phyloP scores from a whole-genome alignment of 2,113 vertebrate genomes.

The Crotalus helleri region DNA sequence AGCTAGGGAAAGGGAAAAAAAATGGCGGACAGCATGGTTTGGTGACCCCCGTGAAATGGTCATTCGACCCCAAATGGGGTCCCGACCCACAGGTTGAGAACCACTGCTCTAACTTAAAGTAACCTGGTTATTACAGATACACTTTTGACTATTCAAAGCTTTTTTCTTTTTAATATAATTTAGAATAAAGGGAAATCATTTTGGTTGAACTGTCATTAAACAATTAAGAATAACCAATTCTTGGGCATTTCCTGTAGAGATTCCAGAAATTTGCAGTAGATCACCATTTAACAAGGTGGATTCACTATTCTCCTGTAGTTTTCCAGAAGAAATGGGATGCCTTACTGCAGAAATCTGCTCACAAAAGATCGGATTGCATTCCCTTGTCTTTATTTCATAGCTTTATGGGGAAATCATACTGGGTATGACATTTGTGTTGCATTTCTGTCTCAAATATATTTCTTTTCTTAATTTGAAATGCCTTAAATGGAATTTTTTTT shows the following conservation, averaged over 20 bases:
- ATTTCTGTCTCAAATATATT: background rate
- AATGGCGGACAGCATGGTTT: too few species aligned
- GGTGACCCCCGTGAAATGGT: too few species aligned
- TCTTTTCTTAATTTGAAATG: background rate
- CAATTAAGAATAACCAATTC: background rate
- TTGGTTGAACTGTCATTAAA: background rate
- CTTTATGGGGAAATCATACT: background rate
- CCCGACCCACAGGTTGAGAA: too few species aligned
- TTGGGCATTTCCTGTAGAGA: background rate
- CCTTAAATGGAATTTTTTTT: background rate
- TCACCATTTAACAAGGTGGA: background rate
- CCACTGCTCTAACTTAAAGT: background rate
- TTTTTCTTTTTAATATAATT: background rate
- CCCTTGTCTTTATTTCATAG: background rate
- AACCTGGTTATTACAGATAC: background rate
- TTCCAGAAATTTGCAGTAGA: background rate
- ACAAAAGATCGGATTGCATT: background rate
- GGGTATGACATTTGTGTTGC: background rate
- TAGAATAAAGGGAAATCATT: background rate
- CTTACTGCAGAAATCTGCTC: background rate
- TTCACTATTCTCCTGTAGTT: background rate
- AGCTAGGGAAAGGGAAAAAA: too few species aligned
- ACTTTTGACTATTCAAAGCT: background rate
- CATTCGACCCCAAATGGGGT: too few species aligned
- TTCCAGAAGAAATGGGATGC: background rate